These are phyloP conservation scores for Aphodius sticticus DNA, from an alignment of 2,888 invertebrate species.

Conservation along the genomic window DNA sequence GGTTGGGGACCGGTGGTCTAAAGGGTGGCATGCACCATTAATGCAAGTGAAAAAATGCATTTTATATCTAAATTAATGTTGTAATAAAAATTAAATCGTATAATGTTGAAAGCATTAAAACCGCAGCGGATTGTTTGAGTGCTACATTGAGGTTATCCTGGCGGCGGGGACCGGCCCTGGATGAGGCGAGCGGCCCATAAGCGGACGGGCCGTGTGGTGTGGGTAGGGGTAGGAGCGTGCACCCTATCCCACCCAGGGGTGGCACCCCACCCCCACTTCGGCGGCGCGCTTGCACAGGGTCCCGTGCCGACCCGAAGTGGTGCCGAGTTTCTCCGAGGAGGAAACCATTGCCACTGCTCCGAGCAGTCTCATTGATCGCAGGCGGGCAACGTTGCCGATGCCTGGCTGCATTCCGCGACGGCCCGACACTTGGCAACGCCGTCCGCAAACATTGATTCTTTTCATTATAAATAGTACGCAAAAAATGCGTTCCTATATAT, in stretches of 20 bases:
- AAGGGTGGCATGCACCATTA: too few relatives aligned
- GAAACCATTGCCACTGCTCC: constrained; percentile 50
- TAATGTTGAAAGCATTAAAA: constrained; percentile 16
- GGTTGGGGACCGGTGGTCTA: too few relatives aligned
- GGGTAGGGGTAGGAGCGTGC: constrained; percentile 27
- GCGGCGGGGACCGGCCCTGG: not conserved
- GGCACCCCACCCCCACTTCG: constrained; percentile 27
- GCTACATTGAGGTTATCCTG: not conserved
- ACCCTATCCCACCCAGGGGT: constrained; percentile 28
- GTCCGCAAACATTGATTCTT: constrained; percentile 60
- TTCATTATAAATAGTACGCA: constrained; percentile 62
- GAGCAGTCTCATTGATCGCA: constrained; percentile 53
- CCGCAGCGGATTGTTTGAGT: constrained; percentile 6
- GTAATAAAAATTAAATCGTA: not conserved
- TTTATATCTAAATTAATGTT: not conserved
- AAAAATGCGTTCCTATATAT: constrained; percentile 62
- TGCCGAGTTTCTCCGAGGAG: constrained; percentile 54
- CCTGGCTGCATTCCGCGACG: constrained; percentile 51
- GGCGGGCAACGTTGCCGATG: constrained; percentile 50
- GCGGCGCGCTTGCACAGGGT: constrained; percentile 20
- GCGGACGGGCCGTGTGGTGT: constrained; percentile 30
- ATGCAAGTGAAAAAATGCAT: too few relatives aligned
- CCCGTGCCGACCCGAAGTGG: constrained; percentile 46
- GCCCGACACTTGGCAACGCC: constrained; percentile 47
- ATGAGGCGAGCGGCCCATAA: constrained; percentile 29